Base-by-base conservation (phyloP, 1,140 invertebrate species). In the Drosophila fuyamai region DNA sequence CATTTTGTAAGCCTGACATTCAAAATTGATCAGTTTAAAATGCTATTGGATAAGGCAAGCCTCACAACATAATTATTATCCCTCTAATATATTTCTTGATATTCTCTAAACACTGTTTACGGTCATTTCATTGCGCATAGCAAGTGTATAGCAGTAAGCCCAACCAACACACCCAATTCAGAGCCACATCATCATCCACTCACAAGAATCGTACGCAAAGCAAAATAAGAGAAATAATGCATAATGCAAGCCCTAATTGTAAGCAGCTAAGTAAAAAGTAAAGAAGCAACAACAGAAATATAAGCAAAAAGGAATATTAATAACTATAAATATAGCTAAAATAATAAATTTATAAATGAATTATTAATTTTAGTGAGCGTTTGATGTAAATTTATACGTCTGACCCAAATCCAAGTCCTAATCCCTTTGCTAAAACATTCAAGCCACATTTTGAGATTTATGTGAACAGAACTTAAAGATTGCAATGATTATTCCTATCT, bases 291-390 rank as follows among this genome's bases (percentile, higher is more conserved):
- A 73, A 36, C 14, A 73, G 53, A 48, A 58, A 40, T 48, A 9
- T 54, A 55, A 75, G 58, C 50, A 57, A 56, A 68, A 76, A 53
- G 36, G 71, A 88, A 83, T 73, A 89, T 70, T 88, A 82, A 89
- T 86, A 78, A 89, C 61, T 88, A 83, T 89, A 89, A 70, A 83
- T 88, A 89, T 88, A 88, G 83, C 84, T 88, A 88, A 86, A 86
- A 51, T 88, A 89, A 88, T 88, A 88, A 88, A 88, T 89, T 88
- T 88, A 88, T 88, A 89, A 89, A 80, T 89, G 84, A 88, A 88
- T 86, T 89, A 88, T 79, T 70, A 77, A 76, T 80, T 76, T 83
- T 89, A 89, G 72, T 67, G 61, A 83, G 84, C 79, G 76, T 86
- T 86, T 76, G 61, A 86, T 86, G 82, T 86, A 82, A 60, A 86